Conservation (phyloP, 64 coral and sea anemone genomes). For the Orbicella faveolata region DNA sequence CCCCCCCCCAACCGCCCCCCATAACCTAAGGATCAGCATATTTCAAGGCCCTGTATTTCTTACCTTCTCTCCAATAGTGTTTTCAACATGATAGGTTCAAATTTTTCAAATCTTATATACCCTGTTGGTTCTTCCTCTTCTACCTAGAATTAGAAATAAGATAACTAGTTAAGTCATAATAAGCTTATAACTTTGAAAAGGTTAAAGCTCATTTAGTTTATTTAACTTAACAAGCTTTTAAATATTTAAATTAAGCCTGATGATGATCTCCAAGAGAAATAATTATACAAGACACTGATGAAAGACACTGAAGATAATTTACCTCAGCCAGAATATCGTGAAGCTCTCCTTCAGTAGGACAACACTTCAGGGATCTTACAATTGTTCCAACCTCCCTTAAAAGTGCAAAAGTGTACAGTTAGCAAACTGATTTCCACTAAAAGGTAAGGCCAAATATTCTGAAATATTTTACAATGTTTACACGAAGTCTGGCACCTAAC, state of each 20-base stretch:
- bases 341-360: slow-evolving; percentile 97
- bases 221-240: not conserved
- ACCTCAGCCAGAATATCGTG: slow-evolving; percentile 97
- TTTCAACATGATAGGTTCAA: slow-evolving; percentile 95
- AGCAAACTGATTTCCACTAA: no score
- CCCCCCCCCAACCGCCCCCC: no score
- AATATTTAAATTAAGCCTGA: not conserved
- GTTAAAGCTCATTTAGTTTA: not conserved
- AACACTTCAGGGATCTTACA: slow-evolving; percentile 93
- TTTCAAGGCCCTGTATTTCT: not conserved
- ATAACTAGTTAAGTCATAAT: not conserved
- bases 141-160: slow-evolving; percentile 43
- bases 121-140: slow-evolving; percentile 99
- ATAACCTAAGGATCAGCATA: no score
- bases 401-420: not conserved
- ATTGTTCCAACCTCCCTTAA: slow-evolving; percentile 97
- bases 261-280: no score
- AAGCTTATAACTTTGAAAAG: no score
- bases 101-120: slow-evolving; percentile 96
- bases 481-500: slow-evolving; percentile 59
- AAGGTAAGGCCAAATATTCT: no score
- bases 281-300: not conserved
- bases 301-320: not conserved
- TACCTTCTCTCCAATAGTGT: slow-evolving; percentile 91
- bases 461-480: no score